Evolutionary conservation across 2,797 vertebrate species (phyloP), one percentile per base, ranked within the genome.

Genomic region (Cryptoprocta ferox): DNA sequence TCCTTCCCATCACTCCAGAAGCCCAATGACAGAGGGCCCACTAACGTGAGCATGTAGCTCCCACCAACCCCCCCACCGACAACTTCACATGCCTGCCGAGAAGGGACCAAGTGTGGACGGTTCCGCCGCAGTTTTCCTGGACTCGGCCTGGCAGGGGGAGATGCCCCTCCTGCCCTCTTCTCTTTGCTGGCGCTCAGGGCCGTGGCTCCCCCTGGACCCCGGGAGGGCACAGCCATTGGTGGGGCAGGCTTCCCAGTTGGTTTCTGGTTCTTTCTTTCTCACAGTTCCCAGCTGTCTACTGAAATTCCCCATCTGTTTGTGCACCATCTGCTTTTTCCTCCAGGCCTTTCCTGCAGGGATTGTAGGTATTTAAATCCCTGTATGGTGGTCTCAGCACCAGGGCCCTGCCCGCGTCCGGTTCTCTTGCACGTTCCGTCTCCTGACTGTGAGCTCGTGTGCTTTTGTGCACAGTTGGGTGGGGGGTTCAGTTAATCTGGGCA

Each of bases 211-310:
- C 24, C 30, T 61, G 42, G 16, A 32, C 7, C 15, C 24, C 6
- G 30, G 30, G 37, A 21, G 83, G 19, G 35, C 0, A 0, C 14
- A 3, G 37, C 28, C 0, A 0, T 30, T 26, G 16, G 5, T 26
- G 35, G 9, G 45, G 35, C 16, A n/a, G 19, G 10, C 80, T 68
- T 88, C 83, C 70, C 11, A 24, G 19, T 14, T 89, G 53, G 28
- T 32, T 76, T 59, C 32, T 19, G 3, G 39, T 16, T 86, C 75
- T 63, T 53, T 81, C 66, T 70, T 42, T 50, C 45, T 76, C 24
- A 45, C 3, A 14, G 30, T 35, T 39, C 35, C 24, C 28, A 15
- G 42, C 75, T 50, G 16, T 35, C 30, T 59, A 6, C 56, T 73
- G 65, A 86, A 90, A 21, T 50, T 50, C 37, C 56, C 9, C 30